Conservation (phyloP, 2,888 invertebrate species). For the Gymnosoma rotundatum region DNA sequence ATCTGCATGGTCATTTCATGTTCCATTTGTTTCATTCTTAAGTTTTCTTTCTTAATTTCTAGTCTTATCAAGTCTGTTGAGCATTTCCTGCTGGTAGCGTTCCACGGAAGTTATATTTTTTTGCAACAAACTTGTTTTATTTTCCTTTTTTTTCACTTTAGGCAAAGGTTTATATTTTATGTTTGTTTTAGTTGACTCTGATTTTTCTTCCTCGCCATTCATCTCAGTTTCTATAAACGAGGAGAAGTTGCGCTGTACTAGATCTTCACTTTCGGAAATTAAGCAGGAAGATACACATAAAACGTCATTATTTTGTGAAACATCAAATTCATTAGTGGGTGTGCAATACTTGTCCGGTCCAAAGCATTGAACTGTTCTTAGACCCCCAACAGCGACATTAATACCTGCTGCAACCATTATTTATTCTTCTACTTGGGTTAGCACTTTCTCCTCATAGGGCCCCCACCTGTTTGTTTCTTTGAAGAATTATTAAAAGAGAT, state of each 20-base stretch:
- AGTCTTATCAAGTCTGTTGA: conserved; percentile 11
- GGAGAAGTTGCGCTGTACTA: not conserved
- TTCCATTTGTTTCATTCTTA: conserved; percentile 2
- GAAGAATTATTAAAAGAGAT: conserved; percentile 30
- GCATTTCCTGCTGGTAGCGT: conserved; percentile 7
- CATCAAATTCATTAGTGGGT: not conserved
- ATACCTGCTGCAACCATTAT: conserved; percentile 32
- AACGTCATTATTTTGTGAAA: not conserved
- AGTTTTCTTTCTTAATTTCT: not conserved
- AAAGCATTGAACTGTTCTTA: conserved; percentile 1
- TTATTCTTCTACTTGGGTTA: conserved; percentile 20
- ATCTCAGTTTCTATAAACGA: not conserved
- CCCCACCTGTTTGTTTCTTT: conserved; percentile 25
- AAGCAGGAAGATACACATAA: not conserved
- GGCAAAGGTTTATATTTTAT: not conserved
- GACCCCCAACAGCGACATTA: conserved; percentile 17
- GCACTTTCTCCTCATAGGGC: conserved; percentile 34
- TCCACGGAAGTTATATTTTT: conserved; percentile 19
- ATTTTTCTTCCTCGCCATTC: conserved; percentile 2
- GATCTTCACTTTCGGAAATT: not conserved
- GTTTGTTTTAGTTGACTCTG: not conserved
- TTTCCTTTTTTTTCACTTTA: not conserved
- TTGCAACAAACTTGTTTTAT: conserved; percentile 7
- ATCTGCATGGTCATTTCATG: not conserved
- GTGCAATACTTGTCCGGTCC: conserved; percentile 6